Conservation (phyloP, 2,888 invertebrate species). For the Rhimphoctona megacephalus region DNA sequence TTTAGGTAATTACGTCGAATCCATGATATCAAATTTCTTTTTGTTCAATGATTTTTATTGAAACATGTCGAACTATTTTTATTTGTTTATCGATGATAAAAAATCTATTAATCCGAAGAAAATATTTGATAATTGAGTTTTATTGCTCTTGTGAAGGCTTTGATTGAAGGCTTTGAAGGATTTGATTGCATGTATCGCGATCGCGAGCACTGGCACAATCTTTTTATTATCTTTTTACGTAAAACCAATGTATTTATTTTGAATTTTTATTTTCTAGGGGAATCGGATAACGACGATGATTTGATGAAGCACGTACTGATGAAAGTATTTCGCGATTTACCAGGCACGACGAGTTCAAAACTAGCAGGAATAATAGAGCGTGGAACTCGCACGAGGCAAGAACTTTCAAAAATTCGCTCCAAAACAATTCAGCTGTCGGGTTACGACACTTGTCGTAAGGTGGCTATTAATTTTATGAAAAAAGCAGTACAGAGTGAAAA, state of each 20-base stretch:
- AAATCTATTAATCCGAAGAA: no score
- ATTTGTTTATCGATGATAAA: no score
- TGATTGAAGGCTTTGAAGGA: no score
- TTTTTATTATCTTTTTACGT: no score
- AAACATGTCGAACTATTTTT: no score
- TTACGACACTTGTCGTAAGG: constrained; percentile 80
- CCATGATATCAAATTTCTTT: neutral
- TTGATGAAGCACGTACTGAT: constrained; percentile 79
- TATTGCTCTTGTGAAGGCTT: no score
- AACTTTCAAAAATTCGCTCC: constrained; percentile 74
- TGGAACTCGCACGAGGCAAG: constrained; percentile 71
- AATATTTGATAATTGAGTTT: no score
- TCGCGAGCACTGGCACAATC: no score
- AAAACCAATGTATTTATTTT: neutral
- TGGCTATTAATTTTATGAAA: constrained; percentile 80
- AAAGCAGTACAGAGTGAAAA: constrained; percentile 70
- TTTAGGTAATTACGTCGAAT: constrained; percentile 71
- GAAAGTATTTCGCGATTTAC: constrained; percentile 81
- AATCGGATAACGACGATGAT: constrained; percentile 80
- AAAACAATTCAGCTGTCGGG: constrained; percentile 80
- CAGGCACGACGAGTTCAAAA: constrained; percentile 77
- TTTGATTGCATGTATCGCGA: no score
- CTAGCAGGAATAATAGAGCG: constrained; percentile 74
- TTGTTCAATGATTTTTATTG: neutral
- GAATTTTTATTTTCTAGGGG: constrained; percentile 70